Base-by-base conservation (phyloP, 1,140 invertebrate species). In the Metopolophium dirhodum region DNA sequence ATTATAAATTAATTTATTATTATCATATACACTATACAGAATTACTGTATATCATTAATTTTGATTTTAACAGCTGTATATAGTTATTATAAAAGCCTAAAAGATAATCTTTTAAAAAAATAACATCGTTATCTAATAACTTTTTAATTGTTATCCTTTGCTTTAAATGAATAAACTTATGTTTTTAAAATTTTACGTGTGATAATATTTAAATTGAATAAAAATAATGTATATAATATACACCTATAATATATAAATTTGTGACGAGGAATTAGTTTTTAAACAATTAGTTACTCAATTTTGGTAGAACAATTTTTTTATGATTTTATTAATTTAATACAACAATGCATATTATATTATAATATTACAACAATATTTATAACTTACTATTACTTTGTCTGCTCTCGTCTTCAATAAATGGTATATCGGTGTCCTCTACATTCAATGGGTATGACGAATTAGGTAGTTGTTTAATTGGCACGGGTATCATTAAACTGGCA, bases 401-500 rank as follows among this genome's bases (percentile, higher is more conserved):
- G 11, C 95, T 35, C 95, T 95, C 45, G 94, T 97, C 97, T 94
- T 97, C 97, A 94, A 97, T 97, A 94, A 96, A 97, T 68, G 97
- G 97, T 95, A 97, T 97, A 95, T 97, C 97, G 45, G 96, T 95
- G 94, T 97, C 96, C 94, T 97, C 96, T 91, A 96, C 95, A 94
- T 96, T 96, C 35, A 96, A 94, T 47, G 95, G 94, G 77, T 95
- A 94, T 35, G 95, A 94, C 2, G 57, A 20, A 23, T 68, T 61
- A 57, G 95, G 95, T 94, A 95, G 95, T 93, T 96, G 95, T 92
- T 95, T 95, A 41, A 95, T 94, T 94, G 96, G 95, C 95, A 97
- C 95, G 2, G 97, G 97, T 95, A 98, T 97, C 94, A 97, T 97
- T 9, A 98, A 96, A 94, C 97, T 98, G 0, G 97, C 97, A 2